Percentiles rank a stretch among this genome's conserved stretches.
Conservation (phyloP, 2,888 invertebrate species). For the Proisotoma minuta region DNA sequence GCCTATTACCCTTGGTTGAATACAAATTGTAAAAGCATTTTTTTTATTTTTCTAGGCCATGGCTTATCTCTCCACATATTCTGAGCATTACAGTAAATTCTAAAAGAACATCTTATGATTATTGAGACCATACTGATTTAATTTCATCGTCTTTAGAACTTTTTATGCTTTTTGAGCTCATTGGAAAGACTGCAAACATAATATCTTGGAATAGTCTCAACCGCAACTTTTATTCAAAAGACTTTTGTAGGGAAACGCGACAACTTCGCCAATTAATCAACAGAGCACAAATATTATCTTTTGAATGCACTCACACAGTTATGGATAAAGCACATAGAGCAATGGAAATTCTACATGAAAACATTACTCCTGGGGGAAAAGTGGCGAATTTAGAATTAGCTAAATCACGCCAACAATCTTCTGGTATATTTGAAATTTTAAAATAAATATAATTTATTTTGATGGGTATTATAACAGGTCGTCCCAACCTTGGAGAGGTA, state of each 20-base stretch:
- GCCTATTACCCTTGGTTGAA: too few species aligned
- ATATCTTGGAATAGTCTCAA: slow-evolving; percentile 29
- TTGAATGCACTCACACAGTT: slow-evolving; percentile 19
- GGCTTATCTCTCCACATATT: not conserved
- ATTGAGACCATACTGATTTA: not conserved
- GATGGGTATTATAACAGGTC: too few species aligned
- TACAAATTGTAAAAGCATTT: too few species aligned
- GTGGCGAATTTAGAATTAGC: too few species aligned
- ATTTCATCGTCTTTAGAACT: too few species aligned
- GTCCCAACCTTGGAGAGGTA: not conserved
- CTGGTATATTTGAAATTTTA: too few species aligned
- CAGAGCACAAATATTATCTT: slow-evolving; percentile 14
- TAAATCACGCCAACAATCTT: too few species aligned
- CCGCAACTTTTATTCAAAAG: slow-evolving; percentile 30
- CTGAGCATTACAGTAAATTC: too few species aligned
- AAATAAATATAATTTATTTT: too few species aligned
- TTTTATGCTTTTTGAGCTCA: slow-evolving; percentile 20
- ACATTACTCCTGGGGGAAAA: not conserved
- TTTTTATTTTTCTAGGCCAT: too few species aligned
- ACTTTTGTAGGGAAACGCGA: slow-evolving; percentile 29
- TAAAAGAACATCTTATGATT: too few species aligned
- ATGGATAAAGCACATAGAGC: slow-evolving; percentile 14
- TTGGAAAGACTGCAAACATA: slow-evolving; percentile 19
- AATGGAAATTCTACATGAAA: slow-evolving; percentile 4
- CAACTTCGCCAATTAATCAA: slow-evolving; percentile 13